Percentiles rank a stretch among this genome's conserved stretches.
phyloP scores from a whole-genome alignment of 2,797 vertebrate species.

The Onychomys leucogaster region DNA sequence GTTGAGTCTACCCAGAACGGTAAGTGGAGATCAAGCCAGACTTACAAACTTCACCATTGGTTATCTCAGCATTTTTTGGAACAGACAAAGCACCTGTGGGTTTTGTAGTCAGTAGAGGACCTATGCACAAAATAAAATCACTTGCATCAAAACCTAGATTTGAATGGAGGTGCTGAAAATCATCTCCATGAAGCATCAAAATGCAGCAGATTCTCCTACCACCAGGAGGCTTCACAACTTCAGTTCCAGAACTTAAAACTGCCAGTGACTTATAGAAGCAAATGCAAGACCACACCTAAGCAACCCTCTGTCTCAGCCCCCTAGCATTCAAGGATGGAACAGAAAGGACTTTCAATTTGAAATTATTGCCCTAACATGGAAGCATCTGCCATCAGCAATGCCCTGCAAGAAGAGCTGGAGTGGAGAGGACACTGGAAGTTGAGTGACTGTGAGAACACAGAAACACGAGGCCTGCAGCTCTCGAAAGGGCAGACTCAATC shows the following conservation, averaged over 20 bases:
- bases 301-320: too few relatives aligned
- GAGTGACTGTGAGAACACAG: not conserved
- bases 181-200: not conserved
- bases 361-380: not conserved
- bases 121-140: not conserved
- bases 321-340: not conserved
- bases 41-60: not conserved
- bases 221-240: not conserved
- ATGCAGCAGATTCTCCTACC: not conserved
- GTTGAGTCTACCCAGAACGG: not conserved
- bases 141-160: not conserved
- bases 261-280: not conserved
- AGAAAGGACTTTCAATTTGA: not conserved
- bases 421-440: too few relatives aligned
- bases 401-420: not conserved
- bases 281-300: not conserved
- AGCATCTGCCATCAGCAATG: too few relatives aligned
- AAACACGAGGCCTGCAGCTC: too few relatives aligned
- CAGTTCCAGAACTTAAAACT: not conserved
- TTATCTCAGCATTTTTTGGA: not conserved
- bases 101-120: not conserved
- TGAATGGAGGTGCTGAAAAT: not conserved
- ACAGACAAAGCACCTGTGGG: not conserved
- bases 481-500: not conserved
- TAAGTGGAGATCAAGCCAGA: not conserved